phyloP scores from a whole-genome alignment of 2,113 vertebrate genomes.

The Cyrtonyx montezumae region DNA sequence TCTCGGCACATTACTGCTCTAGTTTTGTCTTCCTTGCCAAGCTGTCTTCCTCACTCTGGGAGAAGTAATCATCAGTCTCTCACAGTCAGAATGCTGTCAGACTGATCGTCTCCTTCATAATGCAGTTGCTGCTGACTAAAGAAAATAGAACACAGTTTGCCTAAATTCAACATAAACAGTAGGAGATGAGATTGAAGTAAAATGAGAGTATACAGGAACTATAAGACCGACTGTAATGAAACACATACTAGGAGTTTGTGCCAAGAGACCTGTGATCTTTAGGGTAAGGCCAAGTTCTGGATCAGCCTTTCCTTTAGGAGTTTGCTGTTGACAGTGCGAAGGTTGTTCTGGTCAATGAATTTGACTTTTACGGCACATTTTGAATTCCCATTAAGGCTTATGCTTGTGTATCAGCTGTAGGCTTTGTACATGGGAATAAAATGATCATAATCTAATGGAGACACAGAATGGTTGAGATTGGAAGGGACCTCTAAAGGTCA shows the following conservation, averaged over 20 bases:
- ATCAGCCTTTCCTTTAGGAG: background rate
- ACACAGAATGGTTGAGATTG: background rate
- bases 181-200: background rate
- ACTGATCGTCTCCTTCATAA: background rate
- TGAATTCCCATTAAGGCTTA: background rate
- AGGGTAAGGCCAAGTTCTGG: background rate
- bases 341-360: background rate
- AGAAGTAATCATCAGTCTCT: background rate
- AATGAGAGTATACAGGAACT: background rate
- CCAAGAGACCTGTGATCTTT: background rate
- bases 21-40: background rate
- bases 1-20: background rate
- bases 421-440: background rate
- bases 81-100: slow-evolving; percentile 13
- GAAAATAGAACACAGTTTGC: background rate
- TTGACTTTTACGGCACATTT: background rate
- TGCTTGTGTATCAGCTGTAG: background rate
- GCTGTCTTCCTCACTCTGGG: background rate
- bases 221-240: background rate
- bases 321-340: background rate
- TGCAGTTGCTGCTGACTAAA: background rate
- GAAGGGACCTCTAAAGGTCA: background rate
- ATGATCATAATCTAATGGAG: background rate
- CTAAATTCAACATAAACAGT: background rate
- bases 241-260: background rate